Percentiles rank a stretch among this genome's conserved stretches.
phyloP scores from a whole-genome alignment of 2,113 vertebrate species.

The Dasyurus viverrinus region DNA sequence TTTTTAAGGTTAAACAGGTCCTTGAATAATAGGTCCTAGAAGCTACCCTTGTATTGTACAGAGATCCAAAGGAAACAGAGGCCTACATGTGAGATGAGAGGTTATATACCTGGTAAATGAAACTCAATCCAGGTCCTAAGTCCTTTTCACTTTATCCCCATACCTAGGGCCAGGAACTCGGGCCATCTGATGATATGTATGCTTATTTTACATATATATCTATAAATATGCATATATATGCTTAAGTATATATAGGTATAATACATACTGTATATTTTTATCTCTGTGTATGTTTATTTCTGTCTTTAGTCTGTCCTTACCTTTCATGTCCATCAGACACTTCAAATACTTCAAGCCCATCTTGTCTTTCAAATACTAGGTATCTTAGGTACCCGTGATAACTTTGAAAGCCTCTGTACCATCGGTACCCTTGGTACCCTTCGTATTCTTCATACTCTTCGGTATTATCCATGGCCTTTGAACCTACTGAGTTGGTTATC shows the following conservation, averaged over 20 bases:
- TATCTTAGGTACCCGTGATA: neutral
- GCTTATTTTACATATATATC: too few species aligned
- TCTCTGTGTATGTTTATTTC: too few species aligned
- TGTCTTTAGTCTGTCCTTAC: neutral
- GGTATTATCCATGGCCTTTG: neutral
- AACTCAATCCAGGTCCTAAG: neutral
- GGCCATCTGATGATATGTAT: too few species aligned
- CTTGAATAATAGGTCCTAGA: neutral
- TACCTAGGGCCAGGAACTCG: neutral
- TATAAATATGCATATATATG: too few species aligned
- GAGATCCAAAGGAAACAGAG: neutral
- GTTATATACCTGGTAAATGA: neutral
- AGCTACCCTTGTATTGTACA: too few species aligned
- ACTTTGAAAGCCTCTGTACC: neutral
- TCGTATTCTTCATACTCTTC: neutral
- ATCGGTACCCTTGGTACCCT: too few species aligned
- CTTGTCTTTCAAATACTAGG: neutral
- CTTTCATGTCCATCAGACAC: neutral
- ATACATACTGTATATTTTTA: neutral
- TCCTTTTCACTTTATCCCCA: too few species aligned
- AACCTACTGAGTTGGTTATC: neutral
- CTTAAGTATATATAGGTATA: too few species aligned
- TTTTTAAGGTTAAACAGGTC: neutral
- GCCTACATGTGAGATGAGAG: neutral
- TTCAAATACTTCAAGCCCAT: neutral